Percentiles rank a stretch among this genome's conserved stretches.
These are phyloP conservation scores for Steinernema feltiae DNA, from an alignment of 1,140 invertebrate genomes.

Conservation along the genomic window DNA sequence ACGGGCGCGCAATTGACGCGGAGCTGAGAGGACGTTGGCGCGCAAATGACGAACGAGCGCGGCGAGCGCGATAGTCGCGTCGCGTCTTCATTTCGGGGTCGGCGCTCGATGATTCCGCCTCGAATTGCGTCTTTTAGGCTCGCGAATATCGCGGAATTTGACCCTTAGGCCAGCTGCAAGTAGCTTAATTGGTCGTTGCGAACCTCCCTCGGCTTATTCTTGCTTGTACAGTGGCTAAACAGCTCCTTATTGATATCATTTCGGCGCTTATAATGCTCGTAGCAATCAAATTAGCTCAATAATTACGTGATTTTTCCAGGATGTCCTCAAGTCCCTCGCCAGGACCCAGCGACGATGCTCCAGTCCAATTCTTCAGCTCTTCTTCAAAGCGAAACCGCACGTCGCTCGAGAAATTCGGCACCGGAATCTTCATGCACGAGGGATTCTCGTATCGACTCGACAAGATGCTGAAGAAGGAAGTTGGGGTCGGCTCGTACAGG, in stretches of 20 bases:
- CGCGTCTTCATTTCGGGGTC: background rate
- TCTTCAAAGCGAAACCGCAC: slow-evolving; percentile 5
- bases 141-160: background rate
- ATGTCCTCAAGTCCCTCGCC: background rate
- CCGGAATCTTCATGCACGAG: background rate
- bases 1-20: background rate
- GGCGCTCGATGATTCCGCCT: background rate
- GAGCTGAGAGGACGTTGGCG: background rate
- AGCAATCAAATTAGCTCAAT: background rate
- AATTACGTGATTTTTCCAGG: background rate
- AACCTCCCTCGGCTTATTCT: no score
- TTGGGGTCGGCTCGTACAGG: background rate
- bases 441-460: background rate
- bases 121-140: no score
- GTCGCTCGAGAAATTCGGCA: background rate
- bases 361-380: background rate
- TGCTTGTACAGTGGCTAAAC: no score
- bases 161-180: no score
- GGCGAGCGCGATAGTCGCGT: no score
- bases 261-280: background rate
- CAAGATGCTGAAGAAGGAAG: background rate
- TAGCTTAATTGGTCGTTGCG: no score
- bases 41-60: background rate
- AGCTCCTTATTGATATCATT: background rate
- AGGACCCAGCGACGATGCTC: background rate